Evolutionary conservation across 1,140 invertebrate species (phyloP).

Genomic region (Leptopilina boulardi): DNA sequence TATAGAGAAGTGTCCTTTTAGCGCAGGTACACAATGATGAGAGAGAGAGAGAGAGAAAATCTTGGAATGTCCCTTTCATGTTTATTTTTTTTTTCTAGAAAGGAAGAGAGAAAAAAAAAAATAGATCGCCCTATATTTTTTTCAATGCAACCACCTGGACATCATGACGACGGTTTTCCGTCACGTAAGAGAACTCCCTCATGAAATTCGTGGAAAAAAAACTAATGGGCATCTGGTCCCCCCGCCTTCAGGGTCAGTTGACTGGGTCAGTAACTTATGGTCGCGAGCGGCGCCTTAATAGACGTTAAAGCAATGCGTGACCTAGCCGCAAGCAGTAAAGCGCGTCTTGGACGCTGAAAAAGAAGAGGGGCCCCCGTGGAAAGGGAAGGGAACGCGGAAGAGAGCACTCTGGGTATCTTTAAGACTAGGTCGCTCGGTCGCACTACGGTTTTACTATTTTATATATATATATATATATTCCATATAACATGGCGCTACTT

Average conservation of each 20-base stretch:
- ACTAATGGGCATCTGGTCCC: constrained; percentile 40
- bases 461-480: constrained; percentile 47
- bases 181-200: constrained; percentile 12
- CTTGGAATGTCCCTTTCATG: constrained; percentile 36
- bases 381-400: constrained; percentile 75
- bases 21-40: constrained; percentile 37
- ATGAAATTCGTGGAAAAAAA: constrained; percentile 32
- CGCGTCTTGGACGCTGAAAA: constrained; percentile 58
- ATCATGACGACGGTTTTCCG: constrained; percentile 23
- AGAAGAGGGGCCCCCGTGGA: constrained; percentile 62
- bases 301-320: constrained; percentile 35
- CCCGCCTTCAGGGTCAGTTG: constrained; percentile 47
- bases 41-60: too few relatives aligned
- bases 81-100: constrained; percentile 22
- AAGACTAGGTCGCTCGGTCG: constrained; percentile 75
- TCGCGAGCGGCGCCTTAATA: constrained; percentile 47
- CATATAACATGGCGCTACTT: constrained; percentile 51
- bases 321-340: constrained; percentile 36
- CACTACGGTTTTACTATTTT: constrained; percentile 72
- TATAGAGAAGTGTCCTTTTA: constrained; percentile 15
- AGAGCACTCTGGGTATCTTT: constrained; percentile 72
- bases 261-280: constrained; percentile 61
- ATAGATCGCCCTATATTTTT: background rate
- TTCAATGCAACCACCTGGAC: background rate
- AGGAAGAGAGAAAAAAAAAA: constrained; percentile 7